Evolutionary conservation across 2,888 invertebrate genomes (phyloP).

Genomic region (Horisme vitalbata): DNA sequence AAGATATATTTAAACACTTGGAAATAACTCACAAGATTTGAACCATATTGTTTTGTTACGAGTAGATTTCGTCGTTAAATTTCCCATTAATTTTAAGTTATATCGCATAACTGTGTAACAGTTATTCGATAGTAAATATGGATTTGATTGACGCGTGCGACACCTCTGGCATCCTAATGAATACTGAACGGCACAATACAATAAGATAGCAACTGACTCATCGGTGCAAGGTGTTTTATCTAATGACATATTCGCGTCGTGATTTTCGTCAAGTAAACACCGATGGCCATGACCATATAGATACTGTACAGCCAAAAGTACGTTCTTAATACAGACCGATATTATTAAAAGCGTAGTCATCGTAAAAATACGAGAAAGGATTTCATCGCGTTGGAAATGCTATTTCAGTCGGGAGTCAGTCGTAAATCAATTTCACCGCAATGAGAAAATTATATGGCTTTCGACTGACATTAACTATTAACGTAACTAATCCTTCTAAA

Average conservation of each 20-base stretch:
- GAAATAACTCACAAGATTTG: constrained; percentile 69
- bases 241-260: constrained; percentile 38
- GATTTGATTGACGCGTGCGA: constrained; percentile 51
- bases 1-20: constrained; percentile 35
- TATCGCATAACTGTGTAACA: constrained; percentile 59
- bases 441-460: neutral
- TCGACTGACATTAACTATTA: neutral
- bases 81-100: constrained; percentile 61
- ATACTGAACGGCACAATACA: constrained; percentile 59
- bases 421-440: constrained; percentile 6
- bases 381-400: constrained; percentile 2
- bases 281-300: constrained; percentile 33
- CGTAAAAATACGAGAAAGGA: too few species aligned
- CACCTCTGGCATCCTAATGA: constrained; percentile 61
- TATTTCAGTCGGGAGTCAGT: constrained; percentile 15
- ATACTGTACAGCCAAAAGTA: neutral
- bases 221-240: constrained; percentile 72
- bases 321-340: neutral
- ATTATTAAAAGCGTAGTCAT: too few species aligned
- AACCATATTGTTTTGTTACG: constrained; percentile 57
- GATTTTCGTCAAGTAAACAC: constrained; percentile 50
- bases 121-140: constrained; percentile 38
- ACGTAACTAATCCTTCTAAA: neutral
- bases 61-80: constrained; percentile 57
- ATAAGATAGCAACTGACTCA: constrained; percentile 57